phyloP scores from a whole-genome alignment of 2,797 vertebrate species.

The Anolis apletophallus region DNA sequence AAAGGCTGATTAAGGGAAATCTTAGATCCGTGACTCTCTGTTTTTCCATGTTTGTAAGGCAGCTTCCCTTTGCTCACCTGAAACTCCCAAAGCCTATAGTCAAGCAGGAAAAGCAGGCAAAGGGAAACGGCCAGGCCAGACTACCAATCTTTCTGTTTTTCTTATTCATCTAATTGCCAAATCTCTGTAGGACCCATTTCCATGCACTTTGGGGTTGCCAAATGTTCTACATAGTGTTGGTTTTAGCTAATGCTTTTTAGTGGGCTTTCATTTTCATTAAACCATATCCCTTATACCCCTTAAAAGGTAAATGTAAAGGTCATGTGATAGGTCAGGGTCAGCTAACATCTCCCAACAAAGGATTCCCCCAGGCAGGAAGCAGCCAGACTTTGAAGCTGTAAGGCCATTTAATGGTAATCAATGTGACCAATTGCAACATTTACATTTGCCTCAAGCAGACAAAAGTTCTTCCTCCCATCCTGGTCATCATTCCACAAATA shows the following conservation, averaged over 20 bases:
- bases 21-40: neutral
- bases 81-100: neutral
- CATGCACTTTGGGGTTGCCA: constrained; percentile 25
- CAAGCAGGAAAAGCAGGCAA: constrained; percentile 9
- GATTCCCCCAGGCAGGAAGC: too few relatives aligned
- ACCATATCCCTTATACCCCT: neutral
- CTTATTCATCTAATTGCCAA: constrained; percentile 35
- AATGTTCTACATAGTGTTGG: constrained; percentile 45
- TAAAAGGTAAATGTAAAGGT: too few relatives aligned
- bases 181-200: constrained; percentile 27
- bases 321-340: too few relatives aligned
- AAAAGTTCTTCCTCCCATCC: too few relatives aligned
- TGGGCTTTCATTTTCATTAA: constrained; percentile 8
- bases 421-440: too few relatives aligned
- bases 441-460: too few relatives aligned
- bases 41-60: constrained; percentile 19
- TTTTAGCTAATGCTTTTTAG: constrained; percentile 16
- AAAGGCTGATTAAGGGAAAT: constrained; percentile 31
- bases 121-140: constrained; percentile 23
- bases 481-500: too few relatives aligned
- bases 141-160: neutral
- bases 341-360: too few relatives aligned
- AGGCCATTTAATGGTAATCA: too few relatives aligned
- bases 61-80: neutral
- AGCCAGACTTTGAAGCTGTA: too few relatives aligned